These are phyloP conservation scores for Urocolius indicus DNA, from an alignment of 2,113 vertebrate species.

Conservation along the genomic window DNA sequence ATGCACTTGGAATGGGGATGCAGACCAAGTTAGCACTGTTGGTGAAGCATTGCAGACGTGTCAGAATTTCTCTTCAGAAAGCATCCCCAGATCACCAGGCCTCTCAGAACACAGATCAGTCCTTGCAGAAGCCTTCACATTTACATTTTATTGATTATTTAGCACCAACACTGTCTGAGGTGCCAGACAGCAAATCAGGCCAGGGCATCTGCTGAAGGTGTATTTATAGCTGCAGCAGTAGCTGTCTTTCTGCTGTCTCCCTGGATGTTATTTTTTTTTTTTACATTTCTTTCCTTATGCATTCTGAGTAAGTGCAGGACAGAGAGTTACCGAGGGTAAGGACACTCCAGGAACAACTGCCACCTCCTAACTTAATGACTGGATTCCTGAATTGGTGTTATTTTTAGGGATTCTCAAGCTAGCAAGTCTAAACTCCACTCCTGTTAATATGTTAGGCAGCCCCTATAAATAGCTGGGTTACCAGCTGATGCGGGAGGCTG, in stretches of 20 bases:
- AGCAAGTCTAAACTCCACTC: constrained; percentile 47
- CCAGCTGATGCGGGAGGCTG: constrained; percentile 28
- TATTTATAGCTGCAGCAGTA: neutral
- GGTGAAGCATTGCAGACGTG: neutral
- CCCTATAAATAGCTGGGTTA: constrained; percentile 67
- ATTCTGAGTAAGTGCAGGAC: neutral
- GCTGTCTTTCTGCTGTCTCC: neutral
- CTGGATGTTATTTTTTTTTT: neutral
- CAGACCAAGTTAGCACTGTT: neutral
- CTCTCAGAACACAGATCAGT: neutral
- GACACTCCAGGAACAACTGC: constrained; percentile 2
- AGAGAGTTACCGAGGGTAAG: neutral
- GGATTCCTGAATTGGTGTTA: constrained; percentile 47
- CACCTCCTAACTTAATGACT: constrained; percentile 18
- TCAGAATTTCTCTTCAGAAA: neutral
- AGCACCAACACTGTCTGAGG: neutral
- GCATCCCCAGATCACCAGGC: neutral
- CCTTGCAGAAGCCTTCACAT: neutral
- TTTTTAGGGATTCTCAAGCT: constrained; percentile 63
- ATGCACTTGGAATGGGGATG: neutral
- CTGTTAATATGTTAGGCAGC: constrained; percentile 43
- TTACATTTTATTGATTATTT: neutral
- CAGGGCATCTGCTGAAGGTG: neutral
- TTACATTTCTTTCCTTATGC: neutral
- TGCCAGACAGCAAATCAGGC: neutral